Percentiles rank a stretch among this genome's conserved stretches.
phyloP scores from a whole-genome alignment of 2,113 vertebrate genomes.

The Puntigrus tetrazona region DNA sequence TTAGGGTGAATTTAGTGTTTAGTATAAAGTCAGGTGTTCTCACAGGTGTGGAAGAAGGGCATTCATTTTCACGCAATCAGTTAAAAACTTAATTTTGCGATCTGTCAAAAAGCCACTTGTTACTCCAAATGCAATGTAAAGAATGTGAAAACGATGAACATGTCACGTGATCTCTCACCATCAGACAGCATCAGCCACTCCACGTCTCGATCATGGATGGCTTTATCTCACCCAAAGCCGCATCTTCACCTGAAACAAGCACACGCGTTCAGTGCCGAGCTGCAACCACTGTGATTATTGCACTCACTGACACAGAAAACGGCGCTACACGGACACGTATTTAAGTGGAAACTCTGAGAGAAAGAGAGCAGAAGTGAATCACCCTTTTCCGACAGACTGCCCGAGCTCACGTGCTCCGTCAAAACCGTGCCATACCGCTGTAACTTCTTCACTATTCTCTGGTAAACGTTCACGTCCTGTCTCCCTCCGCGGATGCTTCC shows the following conservation, averaged over 20 bases:
- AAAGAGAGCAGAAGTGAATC: neutral
- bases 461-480: slow-evolving; percentile 68
- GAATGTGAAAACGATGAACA: neutral
- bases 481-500: slow-evolving; percentile 77
- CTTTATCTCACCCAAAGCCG: slow-evolving; percentile 54
- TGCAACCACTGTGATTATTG: neutral
- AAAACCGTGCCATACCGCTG: slow-evolving; percentile 72
- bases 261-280: neutral
- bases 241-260: slow-evolving; percentile 64
- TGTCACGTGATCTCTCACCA: slow-evolving; percentile 56
- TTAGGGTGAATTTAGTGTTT: neutral
- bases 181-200: slow-evolving; percentile 71
- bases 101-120: neutral
- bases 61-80: neutral
- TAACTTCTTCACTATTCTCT: slow-evolving; percentile 67
- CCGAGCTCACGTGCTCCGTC: slow-evolving; percentile 71
- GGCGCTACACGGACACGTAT: neutral
- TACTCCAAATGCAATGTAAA: neutral
- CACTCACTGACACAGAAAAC: neutral
- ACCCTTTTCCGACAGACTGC: slow-evolving; percentile 59
- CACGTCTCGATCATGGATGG: slow-evolving; percentile 73
- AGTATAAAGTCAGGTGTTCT: neutral
- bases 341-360: neutral
- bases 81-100: neutral
- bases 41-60: neutral